Evolutionary conservation across 2,888 invertebrate genomes (phyloP), one percentile per base, ranked within the genome.

Genomic region (Drosophila basisetae): DNA sequence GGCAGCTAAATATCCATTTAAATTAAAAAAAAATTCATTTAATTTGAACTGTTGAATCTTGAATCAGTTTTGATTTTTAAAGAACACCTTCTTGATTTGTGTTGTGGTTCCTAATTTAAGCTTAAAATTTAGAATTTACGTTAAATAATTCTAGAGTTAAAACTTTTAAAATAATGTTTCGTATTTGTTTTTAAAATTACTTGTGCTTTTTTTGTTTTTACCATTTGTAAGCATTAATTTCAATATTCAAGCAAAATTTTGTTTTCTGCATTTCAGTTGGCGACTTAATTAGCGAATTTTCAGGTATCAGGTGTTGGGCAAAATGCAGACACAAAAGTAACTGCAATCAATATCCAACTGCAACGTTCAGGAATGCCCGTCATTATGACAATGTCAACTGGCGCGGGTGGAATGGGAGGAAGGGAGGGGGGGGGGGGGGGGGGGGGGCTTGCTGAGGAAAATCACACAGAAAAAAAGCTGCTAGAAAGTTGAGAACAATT

Each of bases 351-450:
- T 79, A 84, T 78, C 66, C 69, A 62, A 84, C 75, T 67, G 73
- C 65, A 73, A 71, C 71, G 81, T 64, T 76, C 82, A 70, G 85
- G 79, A 84, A 82, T 80, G 76, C 69, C 68, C 71, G 76, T 71
- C 80, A 86, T 87, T 84, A 87, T 86, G 87, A 89, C 84, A 89
- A 86, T 80, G 64, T 59, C 65, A 77, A 56, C 54, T 53, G 30
- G 35, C 5, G 2, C 16, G 11, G 0, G 22, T 5, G 11, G 22
- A 11, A 22, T 11, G 2, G 2, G 10, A 16, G 4, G 10, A n/a
- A 6, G 1, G 39, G 18, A 0, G 11, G 13, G n/a, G 3, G 11
- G 2, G 13, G 13, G 1, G 4, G 11, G n/a, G 5, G 4, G 11
- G 11, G 4, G 33, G 0, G 2, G n/a, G 3, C 7, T 22, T 4